Evolutionary conservation across 2,888 invertebrate genomes (phyloP).

Genomic region (Zaprionus obscuricornis): DNA sequence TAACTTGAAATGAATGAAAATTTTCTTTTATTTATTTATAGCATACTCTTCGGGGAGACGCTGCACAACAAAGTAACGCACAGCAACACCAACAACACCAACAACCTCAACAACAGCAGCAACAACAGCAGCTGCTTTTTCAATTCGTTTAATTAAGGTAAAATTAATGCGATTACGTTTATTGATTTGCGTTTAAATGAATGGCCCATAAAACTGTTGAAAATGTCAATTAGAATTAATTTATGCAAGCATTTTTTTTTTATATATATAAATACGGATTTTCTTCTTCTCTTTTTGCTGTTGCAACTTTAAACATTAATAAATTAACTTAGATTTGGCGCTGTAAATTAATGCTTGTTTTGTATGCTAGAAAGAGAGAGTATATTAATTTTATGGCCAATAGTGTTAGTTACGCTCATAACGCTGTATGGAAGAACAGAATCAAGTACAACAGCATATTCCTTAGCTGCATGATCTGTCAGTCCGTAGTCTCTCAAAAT

Average conservation of each 20-base stretch:
- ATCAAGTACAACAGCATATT: no score
- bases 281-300: not conserved
- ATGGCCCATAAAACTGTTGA: slow-evolving; percentile 45
- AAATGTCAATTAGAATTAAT: slow-evolving; percentile 67
- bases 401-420: no score
- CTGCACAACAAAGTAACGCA: no score
- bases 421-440: no score
- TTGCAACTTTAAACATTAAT: slow-evolving; percentile 21
- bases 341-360: not conserved
- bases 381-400: no score
- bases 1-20: no score
- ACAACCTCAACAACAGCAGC: not conserved
- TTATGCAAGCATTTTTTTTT: slow-evolving; percentile 26
- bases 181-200: slow-evolving; percentile 54
- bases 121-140: slow-evolving; percentile 43
- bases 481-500: no score
- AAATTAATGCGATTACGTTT: slow-evolving; percentile 60
- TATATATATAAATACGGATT: no score
- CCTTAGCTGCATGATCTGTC: no score
- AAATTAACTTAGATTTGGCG: slow-evolving; percentile 36
- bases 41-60: slow-evolving; percentile 38
- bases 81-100: not conserved
- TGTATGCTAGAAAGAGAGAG: no score
- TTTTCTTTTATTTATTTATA: slow-evolving; percentile 45
- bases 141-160: slow-evolving; percentile 58